Base-by-base conservation (phyloP, 2,888 invertebrate genomes). In the Pherbina coryleti region DNA sequence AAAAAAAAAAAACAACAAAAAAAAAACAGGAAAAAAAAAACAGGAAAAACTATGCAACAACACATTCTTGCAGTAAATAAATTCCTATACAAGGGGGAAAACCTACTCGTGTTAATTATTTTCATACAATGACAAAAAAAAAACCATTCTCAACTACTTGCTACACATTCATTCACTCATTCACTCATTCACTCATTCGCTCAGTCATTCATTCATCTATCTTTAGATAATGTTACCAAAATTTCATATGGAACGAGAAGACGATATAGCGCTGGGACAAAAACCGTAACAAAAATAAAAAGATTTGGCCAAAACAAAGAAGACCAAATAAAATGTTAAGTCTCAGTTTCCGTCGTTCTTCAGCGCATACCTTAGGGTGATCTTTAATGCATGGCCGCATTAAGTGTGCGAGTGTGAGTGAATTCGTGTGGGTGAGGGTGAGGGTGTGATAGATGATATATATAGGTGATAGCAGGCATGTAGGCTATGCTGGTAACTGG, bases 341-440 rank as follows among this genome's bases (percentile, higher is more conserved):
- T 73, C 73, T 25, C 73, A 73, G 73, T 62, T 73, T 73, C 73
- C 73, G 73, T 62, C 73, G 73, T 62, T 73, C 57, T 28, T 60
- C 60, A 62, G 73, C 62, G 49, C 73, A 62, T 49, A n/a, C 60
- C 62, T 25, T 62, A n/a, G 49, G 62, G 62, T 60, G 28, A 62
- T 25, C 60, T 57, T 70, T 70, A 70, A 71, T 71, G 71, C 71
- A 71, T 55, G 71, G 55, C 22, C 55, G 55, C 28, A 31, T 71
- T 34, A 9, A 28, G 28, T 55, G 14, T 55, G 11, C 11, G 34
- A 11, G 85, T 82, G 82, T 82, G 84, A 78, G 73, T 19, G 66
- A 70, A 71, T 73, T 72, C 37, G 72, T 81, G 70, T 79, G 79
- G 44, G 44, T 19, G 37, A n/a, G n/a, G 19, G 44, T 11, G 44